Conservation (phyloP, 2,113 vertebrate species). For the Pomatorhinus ruficollis region DNA sequence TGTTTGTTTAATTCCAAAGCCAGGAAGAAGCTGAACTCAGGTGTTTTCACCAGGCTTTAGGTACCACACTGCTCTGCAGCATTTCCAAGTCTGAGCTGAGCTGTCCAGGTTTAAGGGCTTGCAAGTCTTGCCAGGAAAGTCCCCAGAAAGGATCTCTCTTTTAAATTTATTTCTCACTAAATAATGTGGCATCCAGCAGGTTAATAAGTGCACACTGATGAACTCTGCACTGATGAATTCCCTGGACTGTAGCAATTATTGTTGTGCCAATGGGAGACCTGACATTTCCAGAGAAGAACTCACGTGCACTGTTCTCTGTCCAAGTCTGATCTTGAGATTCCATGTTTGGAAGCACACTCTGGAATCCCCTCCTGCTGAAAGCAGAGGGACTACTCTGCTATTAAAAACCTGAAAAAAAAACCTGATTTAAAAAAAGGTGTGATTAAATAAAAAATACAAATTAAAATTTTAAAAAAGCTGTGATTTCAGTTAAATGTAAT, state of each 20-base stretch:
- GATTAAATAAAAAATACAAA: background rate
- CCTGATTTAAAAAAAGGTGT: background rate
- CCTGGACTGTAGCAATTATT: background rate
- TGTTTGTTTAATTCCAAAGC: background rate
- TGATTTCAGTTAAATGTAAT: background rate
- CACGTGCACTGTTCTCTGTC: fast-evolving
- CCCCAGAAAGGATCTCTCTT: background rate
- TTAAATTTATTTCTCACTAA: background rate
- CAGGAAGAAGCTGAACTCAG: background rate
- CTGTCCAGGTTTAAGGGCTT: background rate
- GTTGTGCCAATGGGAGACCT: background rate
- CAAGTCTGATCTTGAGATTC: background rate
- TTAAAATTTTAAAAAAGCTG: background rate
- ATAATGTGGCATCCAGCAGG: background rate
- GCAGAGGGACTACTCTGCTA: background rate
- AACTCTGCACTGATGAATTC: background rate
- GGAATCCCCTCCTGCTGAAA: background rate
- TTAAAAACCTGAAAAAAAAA: background rate
- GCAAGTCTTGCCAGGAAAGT: background rate
- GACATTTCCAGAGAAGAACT: background rate
- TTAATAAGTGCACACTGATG: background rate
- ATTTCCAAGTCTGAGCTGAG: fast-evolving
- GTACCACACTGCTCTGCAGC: fast-evolving
- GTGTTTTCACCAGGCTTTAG: background rate
- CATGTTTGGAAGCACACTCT: background rate